Evolutionary conservation across 2,888 invertebrate species (phyloP), one percentile per base, ranked within the genome.

Genomic region (Drosophila lutescens): DNA sequence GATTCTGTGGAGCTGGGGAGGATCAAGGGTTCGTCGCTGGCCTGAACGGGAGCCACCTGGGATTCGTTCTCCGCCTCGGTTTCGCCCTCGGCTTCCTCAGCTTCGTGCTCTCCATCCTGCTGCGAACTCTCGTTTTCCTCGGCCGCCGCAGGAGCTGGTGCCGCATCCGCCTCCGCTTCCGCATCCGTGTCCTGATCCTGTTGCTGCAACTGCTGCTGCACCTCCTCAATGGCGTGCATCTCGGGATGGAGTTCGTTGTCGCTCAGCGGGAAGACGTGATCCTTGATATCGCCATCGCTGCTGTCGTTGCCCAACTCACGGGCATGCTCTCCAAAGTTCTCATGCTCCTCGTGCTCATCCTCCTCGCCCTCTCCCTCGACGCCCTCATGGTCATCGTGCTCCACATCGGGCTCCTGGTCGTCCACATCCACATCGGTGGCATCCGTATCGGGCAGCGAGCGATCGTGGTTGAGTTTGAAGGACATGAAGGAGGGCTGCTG

Each of bases 401-500:
- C 79, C 47, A 66, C 74, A 55, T 81, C 80, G 7, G 58, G 40
- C 61, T 88, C 81, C 63, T 77, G 81, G 4, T 80, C 80, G 23
- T 80, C 84, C 55, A 77, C 82, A 47, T 80, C 84, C 51, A 78
- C 82, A 43, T 85, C 82, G 13, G 79, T 67, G 20, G 76, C 76
- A 30, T 65, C 73, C 26, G 77, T 32, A 15, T 83, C 83, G 32
- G 49, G 67, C 62, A 89, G 76, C 20, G 80, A 78, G 12, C 87
- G 84, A 69, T 91, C 91, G 40, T 91, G 91, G 68, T 90, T 89
- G 41, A 90, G 70, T 62, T 91, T 89, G 49, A 91, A 75, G 51
- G 91, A 91, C 51, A 86, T 86, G 51, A 90, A 87, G n/a, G 91
- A 90, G 61, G 90, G 88, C 56, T 90, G 91, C 50, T 90, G 91